These are phyloP conservation scores for Coendou prehensilis DNA, from an alignment of 2,797 vertebrate species.

Conservation along the genomic window DNA sequence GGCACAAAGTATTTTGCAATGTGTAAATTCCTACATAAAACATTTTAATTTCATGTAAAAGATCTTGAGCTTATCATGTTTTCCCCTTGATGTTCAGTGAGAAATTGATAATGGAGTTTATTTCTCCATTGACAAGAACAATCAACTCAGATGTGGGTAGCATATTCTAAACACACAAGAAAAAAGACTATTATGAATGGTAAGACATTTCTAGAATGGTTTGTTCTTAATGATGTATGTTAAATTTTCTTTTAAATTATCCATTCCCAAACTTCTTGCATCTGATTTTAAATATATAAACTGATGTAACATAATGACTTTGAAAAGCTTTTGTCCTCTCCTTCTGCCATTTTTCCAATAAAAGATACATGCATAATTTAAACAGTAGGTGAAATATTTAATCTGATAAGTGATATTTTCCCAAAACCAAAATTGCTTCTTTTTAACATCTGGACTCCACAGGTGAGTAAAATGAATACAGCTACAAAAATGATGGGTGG, in stretches of 20 bases:
- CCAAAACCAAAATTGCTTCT: not conserved
- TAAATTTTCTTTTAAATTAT: constrained; percentile 38
- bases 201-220: not conserved
- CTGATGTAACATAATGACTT: not conserved
- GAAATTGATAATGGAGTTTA: constrained; percentile 43
- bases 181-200: not conserved
- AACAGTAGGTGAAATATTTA: constrained; percentile 36
- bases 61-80: not conserved
- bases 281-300: constrained; percentile 39
- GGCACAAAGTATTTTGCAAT: not conserved
- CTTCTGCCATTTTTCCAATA: not conserved
- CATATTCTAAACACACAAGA: not conserved
- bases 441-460: not conserved
- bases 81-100: not conserved
- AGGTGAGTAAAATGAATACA: not conserved
- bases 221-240: not conserved
- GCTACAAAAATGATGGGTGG: not conserved
- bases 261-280: constrained; percentile 16
- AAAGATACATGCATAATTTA: constrained; percentile 18
- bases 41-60: constrained; percentile 26
- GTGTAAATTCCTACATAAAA: not conserved
- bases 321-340: not conserved
- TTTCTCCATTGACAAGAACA: constrained; percentile 32
- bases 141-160: not conserved
- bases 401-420: not conserved